phyloP scores from a whole-genome alignment of 2,888 invertebrate species.

The Noctua janthe region DNA sequence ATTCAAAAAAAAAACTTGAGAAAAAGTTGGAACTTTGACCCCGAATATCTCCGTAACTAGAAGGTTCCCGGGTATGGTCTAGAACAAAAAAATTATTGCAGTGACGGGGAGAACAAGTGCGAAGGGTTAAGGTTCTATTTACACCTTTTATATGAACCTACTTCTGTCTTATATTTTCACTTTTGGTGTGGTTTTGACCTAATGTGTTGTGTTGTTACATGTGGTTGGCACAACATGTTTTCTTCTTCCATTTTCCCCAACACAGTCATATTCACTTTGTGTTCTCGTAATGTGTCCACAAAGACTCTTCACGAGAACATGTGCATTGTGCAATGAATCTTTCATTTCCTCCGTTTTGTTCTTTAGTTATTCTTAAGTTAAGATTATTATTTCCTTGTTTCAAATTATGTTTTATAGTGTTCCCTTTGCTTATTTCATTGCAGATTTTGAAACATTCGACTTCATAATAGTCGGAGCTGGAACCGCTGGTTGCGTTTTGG shows the following conservation, averaged over 20 bases:
- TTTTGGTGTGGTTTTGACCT: background rate
- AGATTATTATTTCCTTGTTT: background rate
- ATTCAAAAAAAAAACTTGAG: too few relatives aligned
- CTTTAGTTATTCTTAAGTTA: background rate
- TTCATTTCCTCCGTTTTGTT: background rate
- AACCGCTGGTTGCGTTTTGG: slow-evolving; percentile 73
- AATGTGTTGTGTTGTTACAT: background rate
- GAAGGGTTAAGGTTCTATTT: too few relatives aligned
- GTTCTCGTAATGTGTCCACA: background rate
- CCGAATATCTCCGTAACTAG: too few relatives aligned
- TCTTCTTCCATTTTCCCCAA: too few relatives aligned
- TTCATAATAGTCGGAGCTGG: slow-evolving; percentile 76
- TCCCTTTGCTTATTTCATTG: background rate
- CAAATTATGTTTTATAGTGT: background rate
- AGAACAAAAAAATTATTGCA: too few relatives aligned
- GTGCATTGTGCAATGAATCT: background rate
- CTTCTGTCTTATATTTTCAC: background rate
- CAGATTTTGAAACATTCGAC: slow-evolving; percentile 70
- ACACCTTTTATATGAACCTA: background rate
- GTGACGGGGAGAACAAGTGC: too few relatives aligned
- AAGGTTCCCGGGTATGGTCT: too few relatives aligned
- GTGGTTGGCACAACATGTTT: background rate
- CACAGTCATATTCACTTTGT: background rate
- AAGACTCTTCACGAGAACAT: background rate
- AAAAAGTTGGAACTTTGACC: too few relatives aligned